Evolutionary conservation across 2,113 vertebrate species (phyloP), one percentile per base, ranked within the genome.

Genomic region (Platichthys stellatus): DNA sequence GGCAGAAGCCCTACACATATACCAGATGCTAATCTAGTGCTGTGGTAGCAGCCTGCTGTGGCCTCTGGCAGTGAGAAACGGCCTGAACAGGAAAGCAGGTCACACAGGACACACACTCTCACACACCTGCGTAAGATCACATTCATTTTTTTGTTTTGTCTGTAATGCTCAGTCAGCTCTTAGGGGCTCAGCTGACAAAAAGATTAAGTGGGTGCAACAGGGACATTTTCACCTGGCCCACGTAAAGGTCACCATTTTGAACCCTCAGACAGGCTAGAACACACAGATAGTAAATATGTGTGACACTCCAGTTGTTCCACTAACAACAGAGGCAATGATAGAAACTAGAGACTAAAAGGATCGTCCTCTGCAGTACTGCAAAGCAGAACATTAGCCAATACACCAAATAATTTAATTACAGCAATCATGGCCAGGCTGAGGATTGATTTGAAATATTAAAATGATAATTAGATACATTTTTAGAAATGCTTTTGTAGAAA

Each of bases 11-110:
- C 61, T 64, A 57, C 72, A 81, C 24, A 67, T 74, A 72, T 2
- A 57, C 54, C 69, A 67, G 77, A 85, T 85, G 77, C 81, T 69
- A 77, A 74, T 61, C 64, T 68, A 73, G 65, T 5, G 0, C 70
- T 24, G 45, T 80, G 54, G 23, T 24, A 28, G 2, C 26, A 28
- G 79, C 51, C 78, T 75, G 67, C 74, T 63, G 63, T 66, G 81
- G 73, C 51, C 47, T 60, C 40, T 78, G 71, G 71, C 81, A 70
- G 67, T 43, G 70, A 43, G 71, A 59, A 80, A 70, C 3, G 17
- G 58, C 67, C 84, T 68, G 76, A 82, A 67, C 56, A 59, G 17
- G 14, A 63, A 54, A 12, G 14, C 76, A 73, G 63, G 71, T 70
- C 83, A 74, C 59, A 77, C 62, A 49, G 78, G n/a, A 63, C 49